phyloP scores from a whole-genome alignment of 2,113 vertebrate genomes.

The Nerophis ophidion region DNA sequence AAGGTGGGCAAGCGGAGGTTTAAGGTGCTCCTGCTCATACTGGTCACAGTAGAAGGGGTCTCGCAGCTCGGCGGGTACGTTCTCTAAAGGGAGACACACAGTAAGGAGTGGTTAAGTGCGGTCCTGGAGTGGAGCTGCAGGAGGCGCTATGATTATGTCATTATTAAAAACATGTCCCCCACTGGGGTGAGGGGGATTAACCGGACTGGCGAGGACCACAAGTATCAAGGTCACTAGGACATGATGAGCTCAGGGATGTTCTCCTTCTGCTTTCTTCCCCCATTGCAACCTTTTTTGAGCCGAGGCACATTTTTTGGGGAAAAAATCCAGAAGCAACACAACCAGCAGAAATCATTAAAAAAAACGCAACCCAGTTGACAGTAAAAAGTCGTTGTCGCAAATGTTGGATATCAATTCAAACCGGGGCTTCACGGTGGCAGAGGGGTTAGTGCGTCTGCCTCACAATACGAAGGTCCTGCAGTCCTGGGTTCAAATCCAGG shows the following conservation, averaged over 20 bases:
- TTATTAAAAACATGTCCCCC: conserved; percentile 1
- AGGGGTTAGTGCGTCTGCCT: no score
- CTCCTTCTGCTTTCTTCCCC: no score
- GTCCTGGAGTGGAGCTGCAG: not conserved
- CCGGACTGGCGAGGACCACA: conserved; percentile 26
- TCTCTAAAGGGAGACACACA: conserved; percentile 65
- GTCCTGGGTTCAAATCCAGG: no score
- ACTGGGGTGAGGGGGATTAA: conserved; percentile 22
- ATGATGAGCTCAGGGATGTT: conserved; percentile 29
- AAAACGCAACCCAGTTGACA: no score
- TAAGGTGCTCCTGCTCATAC: conserved; percentile 91
- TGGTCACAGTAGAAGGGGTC: conserved; percentile 91
- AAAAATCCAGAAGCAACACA: no score
- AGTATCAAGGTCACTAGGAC: conserved; percentile 41
- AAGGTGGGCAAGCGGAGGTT: conserved; percentile 82
- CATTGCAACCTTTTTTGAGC: no score
- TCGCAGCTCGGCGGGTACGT: conserved; percentile 82
- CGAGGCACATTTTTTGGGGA: no score
- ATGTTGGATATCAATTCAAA: no score
- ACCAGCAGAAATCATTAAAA: no score
- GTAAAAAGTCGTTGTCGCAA: no score
- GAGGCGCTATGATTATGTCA: not conserved
- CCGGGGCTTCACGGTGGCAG: no score
- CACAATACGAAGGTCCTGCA: no score
- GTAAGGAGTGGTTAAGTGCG: conserved; percentile 8